A percentile compares a stretch with the other conserved stretches of the same genome.
Evolutionary conservation across 2,888 invertebrate species (phyloP).

Genomic region (Parnassius mnemosyne): DNA sequence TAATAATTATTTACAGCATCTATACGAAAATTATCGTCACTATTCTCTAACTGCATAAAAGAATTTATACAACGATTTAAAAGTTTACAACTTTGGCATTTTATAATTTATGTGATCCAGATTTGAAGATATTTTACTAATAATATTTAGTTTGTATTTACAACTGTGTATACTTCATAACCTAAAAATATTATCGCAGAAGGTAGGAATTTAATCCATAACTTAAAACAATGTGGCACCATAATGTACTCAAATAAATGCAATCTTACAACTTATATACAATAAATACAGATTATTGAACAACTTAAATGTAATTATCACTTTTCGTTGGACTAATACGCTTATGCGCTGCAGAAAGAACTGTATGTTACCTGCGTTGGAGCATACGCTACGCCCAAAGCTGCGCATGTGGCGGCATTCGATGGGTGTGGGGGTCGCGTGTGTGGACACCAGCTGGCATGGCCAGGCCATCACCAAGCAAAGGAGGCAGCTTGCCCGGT

Average conservation of each 20-base stretch:
- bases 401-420: conserved; percentile 84
- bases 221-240: conserved; percentile 53
- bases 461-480: conserved; percentile 68
- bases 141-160: conserved; percentile 45
- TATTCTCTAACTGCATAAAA: conserved; percentile 56
- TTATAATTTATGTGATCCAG: conserved; percentile 56
- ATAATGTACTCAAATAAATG: conserved; percentile 62
- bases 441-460: conserved; percentile 67
- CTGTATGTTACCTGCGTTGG: conserved; percentile 81
- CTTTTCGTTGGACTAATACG: conserved; percentile 77
- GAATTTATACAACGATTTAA: conserved; percentile 65
- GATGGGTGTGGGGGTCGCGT: conserved; percentile 72
- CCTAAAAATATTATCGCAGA: conserved; percentile 75
- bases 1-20: conserved; percentile 67
- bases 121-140: conserved; percentile 35
- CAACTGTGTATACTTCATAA: conserved; percentile 46
- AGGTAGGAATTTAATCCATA: conserved; percentile 67
- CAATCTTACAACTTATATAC: conserved; percentile 47
- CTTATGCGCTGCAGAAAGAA: conserved; percentile 74
- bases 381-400: conserved; percentile 90
- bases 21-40: conserved; percentile 47
- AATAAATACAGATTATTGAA: conserved; percentile 65
- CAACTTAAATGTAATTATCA: conserved; percentile 72
- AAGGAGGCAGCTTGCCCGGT: conserved; percentile 82
- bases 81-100: conserved; percentile 78